Evolutionary conservation across 2,797 vertebrate species (phyloP).

Genomic region (Luscinia luscinia): DNA sequence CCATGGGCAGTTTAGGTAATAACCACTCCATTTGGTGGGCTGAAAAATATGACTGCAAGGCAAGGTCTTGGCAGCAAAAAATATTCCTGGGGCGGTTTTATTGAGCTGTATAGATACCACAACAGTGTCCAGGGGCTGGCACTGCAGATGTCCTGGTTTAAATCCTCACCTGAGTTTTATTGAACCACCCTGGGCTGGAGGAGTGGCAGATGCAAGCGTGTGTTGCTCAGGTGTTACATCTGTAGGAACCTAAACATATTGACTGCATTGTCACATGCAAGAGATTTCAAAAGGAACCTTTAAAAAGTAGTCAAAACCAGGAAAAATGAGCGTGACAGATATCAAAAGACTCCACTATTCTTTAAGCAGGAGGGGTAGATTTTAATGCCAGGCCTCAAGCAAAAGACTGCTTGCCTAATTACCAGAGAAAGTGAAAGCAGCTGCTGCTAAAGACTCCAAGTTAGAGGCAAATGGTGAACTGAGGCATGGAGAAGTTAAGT

Average conservation of each 20-base stretch:
- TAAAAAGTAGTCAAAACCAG: neutral
- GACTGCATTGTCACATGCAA: neutral
- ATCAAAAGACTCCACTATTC: neutral
- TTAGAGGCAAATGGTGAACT: constrained; percentile 45
- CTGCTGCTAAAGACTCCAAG: constrained; percentile 31
- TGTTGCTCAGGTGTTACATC: neutral
- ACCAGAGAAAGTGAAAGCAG: constrained; percentile 47
- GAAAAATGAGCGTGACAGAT: neutral
- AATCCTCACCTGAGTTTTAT: neutral
- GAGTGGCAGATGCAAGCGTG: fast-evolving
- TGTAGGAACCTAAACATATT: neutral
- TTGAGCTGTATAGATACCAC: neutral
- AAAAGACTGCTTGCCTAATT: constrained; percentile 38
- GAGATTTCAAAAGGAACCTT: neutral
- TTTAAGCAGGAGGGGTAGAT: neutral
- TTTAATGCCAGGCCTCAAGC: constrained; percentile 34
- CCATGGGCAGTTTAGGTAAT: neutral
- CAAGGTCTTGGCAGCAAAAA: neutral
- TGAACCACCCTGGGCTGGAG: too few species aligned
- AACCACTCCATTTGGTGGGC: neutral
- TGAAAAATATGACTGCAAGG: neutral
- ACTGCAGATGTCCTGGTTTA: neutral
- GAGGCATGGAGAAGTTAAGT: constrained; percentile 60
- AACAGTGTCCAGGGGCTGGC: neutral
- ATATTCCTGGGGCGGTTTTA: neutral